Evolutionary conservation across 2,888 invertebrate species (phyloP).

Genomic region (Esperia sulphurella): DNA sequence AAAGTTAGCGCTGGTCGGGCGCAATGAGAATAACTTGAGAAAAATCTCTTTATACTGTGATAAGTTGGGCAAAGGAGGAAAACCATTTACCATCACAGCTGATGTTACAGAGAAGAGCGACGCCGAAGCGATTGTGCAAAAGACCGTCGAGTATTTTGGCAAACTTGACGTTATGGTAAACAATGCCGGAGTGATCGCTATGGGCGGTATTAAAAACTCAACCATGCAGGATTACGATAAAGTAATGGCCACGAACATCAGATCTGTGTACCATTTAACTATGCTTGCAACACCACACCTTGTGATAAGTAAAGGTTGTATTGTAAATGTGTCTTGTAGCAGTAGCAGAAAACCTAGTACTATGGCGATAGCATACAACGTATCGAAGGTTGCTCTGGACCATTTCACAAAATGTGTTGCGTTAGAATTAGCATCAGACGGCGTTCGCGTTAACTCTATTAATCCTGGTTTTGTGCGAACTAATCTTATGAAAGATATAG

Average conservation of each 20-base stretch:
- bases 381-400: slow-evolving; percentile 96
- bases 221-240: slow-evolving; percentile 90
- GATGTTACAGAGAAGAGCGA: slow-evolving; percentile 85
- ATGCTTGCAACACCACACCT: slow-evolving; percentile 91
- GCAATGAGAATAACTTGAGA: slow-evolving; percentile 54
- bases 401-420: slow-evolving; percentile 95
- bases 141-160: slow-evolving; percentile 84
- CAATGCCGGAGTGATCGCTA: slow-evolving; percentile 90
- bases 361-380: slow-evolving; percentile 90
- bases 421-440: slow-evolving; percentile 88
- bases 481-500: slow-evolving; percentile 86
- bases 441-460: slow-evolving; percentile 92
- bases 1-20: slow-evolving; percentile 80
- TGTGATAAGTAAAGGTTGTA: slow-evolving; percentile 86
- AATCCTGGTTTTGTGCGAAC: slow-evolving; percentile 97
- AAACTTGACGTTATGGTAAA: slow-evolving; percentile 89
- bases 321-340: slow-evolving; percentile 95
- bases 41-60: slow-evolving; percentile 71
- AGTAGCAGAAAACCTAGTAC: slow-evolving; percentile 83
- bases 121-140: slow-evolving; percentile 81
- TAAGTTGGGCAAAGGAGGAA: slow-evolving; percentile 63
- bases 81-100: slow-evolving; percentile 79
- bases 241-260: slow-evolving; percentile 91
- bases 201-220: slow-evolving; percentile 89
- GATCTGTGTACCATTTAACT: slow-evolving; percentile 88